Evolutionary conservation across 2,888 invertebrate genomes (phyloP).

Genomic region (Eurois occulta): DNA sequence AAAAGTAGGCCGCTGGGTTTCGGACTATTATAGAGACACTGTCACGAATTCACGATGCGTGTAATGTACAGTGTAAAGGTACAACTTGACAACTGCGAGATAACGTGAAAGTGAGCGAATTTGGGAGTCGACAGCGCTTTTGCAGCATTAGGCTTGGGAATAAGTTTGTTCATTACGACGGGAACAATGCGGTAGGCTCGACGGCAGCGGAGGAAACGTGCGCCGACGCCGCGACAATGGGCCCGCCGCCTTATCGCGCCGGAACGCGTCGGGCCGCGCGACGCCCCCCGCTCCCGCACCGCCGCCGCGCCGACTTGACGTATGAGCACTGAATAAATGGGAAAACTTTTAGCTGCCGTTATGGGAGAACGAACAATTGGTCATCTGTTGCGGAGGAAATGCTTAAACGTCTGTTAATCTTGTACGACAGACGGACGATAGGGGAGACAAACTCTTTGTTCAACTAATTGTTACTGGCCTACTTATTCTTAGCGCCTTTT

Average conservation of each 20-base stretch:
- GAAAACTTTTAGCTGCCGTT: constrained; percentile 88
- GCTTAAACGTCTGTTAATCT: constrained; percentile 85
- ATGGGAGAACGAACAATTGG: constrained; percentile 89
- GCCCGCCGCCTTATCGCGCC: constrained; percentile 88
- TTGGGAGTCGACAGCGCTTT: constrained; percentile 82
- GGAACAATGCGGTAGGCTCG: constrained; percentile 89
- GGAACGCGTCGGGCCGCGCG: constrained; percentile 84
- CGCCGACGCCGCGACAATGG: constrained; percentile 89
- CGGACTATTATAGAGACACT: constrained; percentile 77
- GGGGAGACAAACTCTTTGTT: constrained; percentile 72
- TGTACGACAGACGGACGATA: constrained; percentile 74
- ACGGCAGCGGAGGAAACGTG: constrained; percentile 89
- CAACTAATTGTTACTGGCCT: constrained; percentile 73
- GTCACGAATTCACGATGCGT: constrained; percentile 75
- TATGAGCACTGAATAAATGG: constrained; percentile 90
- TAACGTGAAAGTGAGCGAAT: constrained; percentile 84
- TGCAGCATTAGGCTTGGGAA: constrained; percentile 87
- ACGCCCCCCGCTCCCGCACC: constrained; percentile 59
- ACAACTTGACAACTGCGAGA: constrained; percentile 82
- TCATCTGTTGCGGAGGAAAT: constrained; percentile 86
- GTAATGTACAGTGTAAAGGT: constrained; percentile 71
- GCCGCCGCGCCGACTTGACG: constrained; percentile 80
- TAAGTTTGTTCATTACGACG: constrained; percentile 90
- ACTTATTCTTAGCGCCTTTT: constrained; percentile 56
- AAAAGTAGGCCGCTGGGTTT: constrained; percentile 85